Evolutionary conservation across 1,140 invertebrate species (phyloP).

Genomic region (Caenorhabditis tropicalis): DNA sequence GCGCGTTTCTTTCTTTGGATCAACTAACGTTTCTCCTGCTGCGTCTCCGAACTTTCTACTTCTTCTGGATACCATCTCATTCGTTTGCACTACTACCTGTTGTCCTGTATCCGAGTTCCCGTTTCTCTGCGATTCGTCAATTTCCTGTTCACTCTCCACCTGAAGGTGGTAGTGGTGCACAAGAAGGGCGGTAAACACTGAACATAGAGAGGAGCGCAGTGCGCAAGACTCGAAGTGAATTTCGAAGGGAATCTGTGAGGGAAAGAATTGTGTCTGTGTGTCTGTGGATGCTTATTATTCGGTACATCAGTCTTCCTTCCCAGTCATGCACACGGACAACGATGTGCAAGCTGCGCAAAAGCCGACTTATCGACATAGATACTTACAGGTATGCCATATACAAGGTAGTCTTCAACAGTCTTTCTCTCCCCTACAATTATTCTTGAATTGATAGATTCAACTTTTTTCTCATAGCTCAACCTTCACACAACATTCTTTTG

Average conservation of each 20-base stretch:
- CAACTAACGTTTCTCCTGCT: not conserved
- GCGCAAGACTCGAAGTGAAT: slow-evolving; percentile 27
- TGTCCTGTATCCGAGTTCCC: not conserved
- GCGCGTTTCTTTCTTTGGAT: slow-evolving; percentile 3
- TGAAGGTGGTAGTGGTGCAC: slow-evolving; percentile 34
- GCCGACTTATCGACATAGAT: not conserved
- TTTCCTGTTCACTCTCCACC: slow-evolving; percentile 2
- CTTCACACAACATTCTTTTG: too few relatives aligned
- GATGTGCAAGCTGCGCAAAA: slow-evolving; percentile 25
- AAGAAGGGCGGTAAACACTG: slow-evolving; percentile 43
- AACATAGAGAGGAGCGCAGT: slow-evolving; percentile 41
- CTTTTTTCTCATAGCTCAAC: too few relatives aligned
- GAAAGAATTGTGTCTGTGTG: not conserved
- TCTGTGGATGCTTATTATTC: slow-evolving; percentile 40
- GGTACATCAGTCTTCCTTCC: not conserved
- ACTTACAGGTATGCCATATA: slow-evolving; percentile 6
- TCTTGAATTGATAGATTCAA: too few relatives aligned
- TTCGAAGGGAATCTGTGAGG: slow-evolving; percentile 31
- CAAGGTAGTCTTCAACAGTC: too few relatives aligned
- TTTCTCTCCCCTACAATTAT: too few relatives aligned
- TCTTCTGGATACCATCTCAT: not conserved
- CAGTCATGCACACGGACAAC: not conserved
- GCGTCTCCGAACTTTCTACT: not conserved
- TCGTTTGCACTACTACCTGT: slow-evolving; percentile 17
- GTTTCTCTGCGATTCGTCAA: slow-evolving; percentile 29